Percentiles rank a stretch among this genome's conserved stretches.
phyloP scores from a whole-genome alignment of 2,888 invertebrate species.

The Drepanosiphum platanoidis region DNA sequence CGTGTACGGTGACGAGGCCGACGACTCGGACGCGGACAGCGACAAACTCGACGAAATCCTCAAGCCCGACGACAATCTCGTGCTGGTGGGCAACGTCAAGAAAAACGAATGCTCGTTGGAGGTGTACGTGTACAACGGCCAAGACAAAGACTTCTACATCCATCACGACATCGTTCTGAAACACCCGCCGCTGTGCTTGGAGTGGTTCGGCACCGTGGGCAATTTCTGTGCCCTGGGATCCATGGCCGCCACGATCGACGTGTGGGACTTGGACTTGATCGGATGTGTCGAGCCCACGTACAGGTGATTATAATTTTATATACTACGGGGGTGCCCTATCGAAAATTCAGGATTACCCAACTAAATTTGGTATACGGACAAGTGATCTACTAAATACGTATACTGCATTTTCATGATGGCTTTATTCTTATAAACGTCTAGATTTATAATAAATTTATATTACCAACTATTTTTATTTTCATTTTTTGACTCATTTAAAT shows the following conservation, averaged over 20 bases:
- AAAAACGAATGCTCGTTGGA: slow-evolving; percentile 88
- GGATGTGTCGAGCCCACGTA: slow-evolving; percentile 86
- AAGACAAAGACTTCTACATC: slow-evolving; percentile 87
- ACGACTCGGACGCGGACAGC: slow-evolving; percentile 69
- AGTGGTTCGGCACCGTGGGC: slow-evolving; percentile 82
- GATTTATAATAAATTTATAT: no score
- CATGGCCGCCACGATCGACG: slow-evolving; percentile 90
- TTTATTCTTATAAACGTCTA: no score
- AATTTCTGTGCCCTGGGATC: slow-evolving; percentile 93
- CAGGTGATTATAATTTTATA: slow-evolving; percentile 40
- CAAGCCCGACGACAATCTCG: slow-evolving; percentile 86
- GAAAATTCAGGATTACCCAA: no score
- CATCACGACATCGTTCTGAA: slow-evolving; percentile 93
- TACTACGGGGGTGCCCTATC: no score
- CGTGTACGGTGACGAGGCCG: slow-evolving; percentile 65
- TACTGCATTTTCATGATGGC: no score
- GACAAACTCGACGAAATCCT: slow-evolving; percentile 92
- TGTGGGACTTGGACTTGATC: slow-evolving; percentile 97
- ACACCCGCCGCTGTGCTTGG: slow-evolving; percentile 89
- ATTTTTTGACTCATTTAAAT: no score
- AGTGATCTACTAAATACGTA: no score
- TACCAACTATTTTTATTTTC: no score
- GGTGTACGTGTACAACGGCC: slow-evolving; percentile 91
- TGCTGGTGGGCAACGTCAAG: slow-evolving; percentile 86
- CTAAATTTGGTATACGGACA: no score